Evolutionary conservation across 2,797 vertebrate genomes (phyloP).

Genomic region (Hippopotamyrus pictus): DNA sequence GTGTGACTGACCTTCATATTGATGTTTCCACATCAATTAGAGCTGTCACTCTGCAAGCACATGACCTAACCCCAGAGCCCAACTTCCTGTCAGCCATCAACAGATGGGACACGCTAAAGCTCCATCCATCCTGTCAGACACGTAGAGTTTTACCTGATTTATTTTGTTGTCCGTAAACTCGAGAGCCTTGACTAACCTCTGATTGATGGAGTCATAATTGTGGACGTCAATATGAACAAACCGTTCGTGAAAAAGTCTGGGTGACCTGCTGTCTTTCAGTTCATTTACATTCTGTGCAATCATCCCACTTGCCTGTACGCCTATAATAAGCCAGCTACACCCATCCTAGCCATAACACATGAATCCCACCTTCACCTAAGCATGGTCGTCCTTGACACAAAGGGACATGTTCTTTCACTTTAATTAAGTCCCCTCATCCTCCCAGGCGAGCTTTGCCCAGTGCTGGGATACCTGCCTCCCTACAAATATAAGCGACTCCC

Average conservation of each 20-base stretch:
- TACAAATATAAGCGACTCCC: not conserved
- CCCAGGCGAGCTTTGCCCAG: not conserved
- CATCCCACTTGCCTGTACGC: not conserved
- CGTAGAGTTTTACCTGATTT: not conserved
- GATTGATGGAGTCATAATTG: not conserved
- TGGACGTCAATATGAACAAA: not conserved
- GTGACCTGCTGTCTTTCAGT: not conserved
- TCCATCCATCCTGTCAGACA: not conserved
- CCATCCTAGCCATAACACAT: not conserved
- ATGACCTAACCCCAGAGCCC: not conserved
- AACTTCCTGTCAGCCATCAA: not conserved
- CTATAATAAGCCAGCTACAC: not conserved
- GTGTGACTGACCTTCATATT: not conserved
- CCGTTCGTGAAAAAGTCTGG: not conserved
- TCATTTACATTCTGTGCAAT: not conserved
- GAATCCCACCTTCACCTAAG: not conserved
- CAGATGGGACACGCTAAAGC: not conserved
- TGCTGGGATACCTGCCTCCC: not conserved
- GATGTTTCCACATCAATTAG: not conserved
- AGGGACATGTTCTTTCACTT: not conserved
- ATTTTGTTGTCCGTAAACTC: not conserved
- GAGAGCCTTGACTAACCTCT: not conserved
- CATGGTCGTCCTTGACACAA: not conserved
- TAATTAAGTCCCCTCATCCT: not conserved
- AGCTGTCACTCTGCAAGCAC: not conserved